Evolutionary conservation across 2,797 vertebrate species (phyloP).

Genomic region (Allenopithecus nigroviridis): DNA sequence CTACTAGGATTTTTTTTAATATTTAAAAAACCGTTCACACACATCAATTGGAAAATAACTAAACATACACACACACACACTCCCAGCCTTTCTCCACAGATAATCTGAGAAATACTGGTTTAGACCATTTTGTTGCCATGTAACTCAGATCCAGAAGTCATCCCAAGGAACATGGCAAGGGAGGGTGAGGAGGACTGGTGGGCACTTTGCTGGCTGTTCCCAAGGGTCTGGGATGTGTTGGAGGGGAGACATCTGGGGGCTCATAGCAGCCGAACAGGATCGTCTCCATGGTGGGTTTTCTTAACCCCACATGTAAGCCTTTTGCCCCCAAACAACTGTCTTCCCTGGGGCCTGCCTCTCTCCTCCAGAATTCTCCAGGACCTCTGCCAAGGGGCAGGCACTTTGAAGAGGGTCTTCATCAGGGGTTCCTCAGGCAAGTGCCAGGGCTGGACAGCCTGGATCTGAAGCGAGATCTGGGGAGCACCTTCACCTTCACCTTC

Average conservation of each 20-base stretch:
- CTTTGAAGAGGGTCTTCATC: fast-evolving
- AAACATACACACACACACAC: fast-evolving
- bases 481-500: not conserved
- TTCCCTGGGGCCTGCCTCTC: fast-evolving
- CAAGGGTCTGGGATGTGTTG: fast-evolving
- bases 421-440: fast-evolving
- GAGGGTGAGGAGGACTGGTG: too few relatives aligned
- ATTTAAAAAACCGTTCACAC: not conserved
- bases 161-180: fast-evolving
- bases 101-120: fast-evolving
- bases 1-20: not conserved
- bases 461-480: too few relatives aligned
- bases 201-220: fast-evolving
- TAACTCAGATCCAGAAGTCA: not conserved
- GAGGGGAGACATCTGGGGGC: too few relatives aligned
- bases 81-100: too few relatives aligned
- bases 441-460: not conserved
- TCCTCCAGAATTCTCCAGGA: fast-evolving
- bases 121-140: fast-evolving
- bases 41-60: not conserved
- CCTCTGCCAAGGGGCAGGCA: fast-evolving
- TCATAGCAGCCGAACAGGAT: fast-evolving
- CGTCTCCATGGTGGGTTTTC: not conserved
- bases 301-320: not conserved
- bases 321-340: not conserved